A percentile compares a stretch with the other conserved stretches of the same genome.
phyloP scores from a whole-genome alignment of 2,888 invertebrate genomes.

The Pachymerium ferrugineum region DNA sequence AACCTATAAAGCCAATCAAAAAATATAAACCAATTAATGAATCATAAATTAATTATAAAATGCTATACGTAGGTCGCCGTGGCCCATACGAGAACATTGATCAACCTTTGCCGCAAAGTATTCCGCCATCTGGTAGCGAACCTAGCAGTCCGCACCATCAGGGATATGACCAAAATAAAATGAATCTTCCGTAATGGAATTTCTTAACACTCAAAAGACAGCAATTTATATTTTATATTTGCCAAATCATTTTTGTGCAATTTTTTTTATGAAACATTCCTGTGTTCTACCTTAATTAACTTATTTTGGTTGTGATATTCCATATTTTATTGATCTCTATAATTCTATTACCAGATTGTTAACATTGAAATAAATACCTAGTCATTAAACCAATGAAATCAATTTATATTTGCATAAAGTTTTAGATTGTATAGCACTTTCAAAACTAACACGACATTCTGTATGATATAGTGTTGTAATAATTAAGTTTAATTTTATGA shows the following conservation, averaged over 20 bases:
- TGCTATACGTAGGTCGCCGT: conserved; percentile 28
- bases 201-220: too few species aligned
- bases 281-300: background rate
- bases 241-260: background rate
- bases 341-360: background rate
- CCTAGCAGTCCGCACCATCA: conserved; percentile 28
- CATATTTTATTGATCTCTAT: background rate
- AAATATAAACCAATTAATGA: too few species aligned
- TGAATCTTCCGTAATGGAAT: background rate
- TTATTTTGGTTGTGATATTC: conserved; percentile 20
- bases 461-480: too few species aligned
- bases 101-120: conserved; percentile 30
- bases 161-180: background rate
- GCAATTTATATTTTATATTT: background rate
- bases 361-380: background rate
- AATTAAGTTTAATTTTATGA: too few species aligned
- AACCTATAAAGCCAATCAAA: too few species aligned
- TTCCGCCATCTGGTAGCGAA: conserved; percentile 24
- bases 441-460: too few species aligned
- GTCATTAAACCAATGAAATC: background rate
- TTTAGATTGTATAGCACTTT: too few species aligned
- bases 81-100: conserved; percentile 34
- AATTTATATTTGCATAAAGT: too few species aligned
- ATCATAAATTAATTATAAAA: too few species aligned
- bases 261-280: background rate